Evolutionary conservation across 2,113 vertebrate species (phyloP).

Genomic region (Brachyhypopomus gauderio): DNA sequence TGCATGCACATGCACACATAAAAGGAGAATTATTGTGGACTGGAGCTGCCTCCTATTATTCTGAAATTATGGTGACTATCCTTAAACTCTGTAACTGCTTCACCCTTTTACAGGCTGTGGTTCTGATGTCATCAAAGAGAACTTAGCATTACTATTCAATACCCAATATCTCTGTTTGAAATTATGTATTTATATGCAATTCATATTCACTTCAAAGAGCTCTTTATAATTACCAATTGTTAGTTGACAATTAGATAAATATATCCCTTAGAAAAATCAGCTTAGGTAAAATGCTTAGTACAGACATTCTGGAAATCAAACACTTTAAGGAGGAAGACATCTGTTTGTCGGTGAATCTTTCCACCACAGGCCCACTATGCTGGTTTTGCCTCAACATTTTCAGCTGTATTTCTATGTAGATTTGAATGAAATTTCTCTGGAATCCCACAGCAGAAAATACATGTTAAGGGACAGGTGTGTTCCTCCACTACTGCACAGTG

Average conservation of each 20-base stretch:
- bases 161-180: conserved; percentile 21
- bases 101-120: conserved; percentile 11
- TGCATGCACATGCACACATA: background rate
- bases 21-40: conserved; percentile 29
- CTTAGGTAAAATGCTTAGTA: background rate
- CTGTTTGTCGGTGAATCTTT: background rate
- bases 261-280: background rate
- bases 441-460: conserved; percentile 13
- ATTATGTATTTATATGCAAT: conserved; percentile 8
- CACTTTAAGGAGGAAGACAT: conserved; percentile 12
- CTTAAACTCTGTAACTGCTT: conserved; percentile 43
- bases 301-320: conserved; percentile 11
- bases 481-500: background rate
- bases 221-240: conserved; percentile 19
- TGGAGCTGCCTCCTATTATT: conserved; percentile 35
- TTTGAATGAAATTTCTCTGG: conserved; percentile 24
- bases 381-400: background rate
- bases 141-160: conserved; percentile 7
- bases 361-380: background rate
- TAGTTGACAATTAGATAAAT: conserved; percentile 20
- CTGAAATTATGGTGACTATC: conserved; percentile 35
- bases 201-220: conserved; percentile 16
- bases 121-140: conserved; percentile 34
- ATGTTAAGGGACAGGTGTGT: background rate
- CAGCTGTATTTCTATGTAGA: background rate